Evolutionary conservation across 2,888 invertebrate species (phyloP), one percentile per base, ranked within the genome.

Genomic region (Microplitis manilae): DNA sequence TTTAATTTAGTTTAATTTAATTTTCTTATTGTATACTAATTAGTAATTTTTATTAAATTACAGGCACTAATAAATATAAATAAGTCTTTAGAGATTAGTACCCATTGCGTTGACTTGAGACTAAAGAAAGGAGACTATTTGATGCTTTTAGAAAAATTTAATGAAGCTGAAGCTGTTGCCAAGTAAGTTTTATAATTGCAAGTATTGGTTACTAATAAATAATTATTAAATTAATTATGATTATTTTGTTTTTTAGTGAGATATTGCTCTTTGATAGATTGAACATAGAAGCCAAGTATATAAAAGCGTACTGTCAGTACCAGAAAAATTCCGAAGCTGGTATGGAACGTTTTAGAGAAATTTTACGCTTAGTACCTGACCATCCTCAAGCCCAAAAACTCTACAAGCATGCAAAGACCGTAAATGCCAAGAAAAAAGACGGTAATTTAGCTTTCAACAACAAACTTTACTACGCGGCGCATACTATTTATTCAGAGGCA

Each of bases 261-360:
- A 93, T 96, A n/a, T 92, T 98, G 85, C 94, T 95, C 85, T 91
- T 93, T 82, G 96, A 98, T 87, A 94, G 93, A 86, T 93, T 94
- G 81, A 96, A 97, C 87, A 95, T 95, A 0, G 98, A 98, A 90
- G 98, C 98, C 4, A 94, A 98, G 79, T 97, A 95, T 87, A 96
- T 98, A 5, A 93, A 97, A 77, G 98, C 97, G 13, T 91, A 97
- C 88, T 97, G 97, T 89, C 92, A 97, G 70, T 98, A 97, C 90
- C 97, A 96, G 86, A 91, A 95, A 91, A 97, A 97, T 86, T 93
- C 97, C 79, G 97, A 97, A 74, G 95, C 95, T 89, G 97, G 97
- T 13, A 95, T 97, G 84, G 93, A 94, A 87, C 97, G 97, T 90
- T 97, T 98, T 89, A 96, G 97, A 90, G 96, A 97, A 90, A 97